Conservation (phyloP, 2,888 invertebrate species). For the Cataglyphis albicans region DNA sequence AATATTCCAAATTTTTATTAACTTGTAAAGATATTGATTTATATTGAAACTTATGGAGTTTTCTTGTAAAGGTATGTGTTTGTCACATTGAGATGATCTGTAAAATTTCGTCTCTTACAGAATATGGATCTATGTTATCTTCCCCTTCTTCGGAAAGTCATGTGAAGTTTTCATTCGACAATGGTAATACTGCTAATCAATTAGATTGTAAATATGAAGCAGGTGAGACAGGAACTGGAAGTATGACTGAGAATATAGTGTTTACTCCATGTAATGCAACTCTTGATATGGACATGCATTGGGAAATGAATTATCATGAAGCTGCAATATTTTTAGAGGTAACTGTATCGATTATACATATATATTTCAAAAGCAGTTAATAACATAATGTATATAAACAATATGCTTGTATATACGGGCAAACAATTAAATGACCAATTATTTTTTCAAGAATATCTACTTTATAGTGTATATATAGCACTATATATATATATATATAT, state of each 20-base stretch:
- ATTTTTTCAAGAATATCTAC: slow-evolving; percentile 44
- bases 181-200: slow-evolving; percentile 76
- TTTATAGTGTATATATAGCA: neutral
- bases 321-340: slow-evolving; percentile 95
- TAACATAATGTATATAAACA: neutral
- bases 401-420: neutral
- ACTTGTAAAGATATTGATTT: neutral
- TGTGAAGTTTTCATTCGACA: slow-evolving; percentile 74
- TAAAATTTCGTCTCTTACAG: slow-evolving; percentile 77
- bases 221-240: slow-evolving; percentile 70
- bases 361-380: neutral
- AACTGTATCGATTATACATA: slow-evolving; percentile 59
- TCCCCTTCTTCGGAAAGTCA: slow-evolving; percentile 82
- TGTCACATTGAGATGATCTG: neutral
- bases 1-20: neutral
- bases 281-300: slow-evolving; percentile 87
- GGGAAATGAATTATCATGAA: slow-evolving; percentile 96
- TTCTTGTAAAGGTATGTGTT: neutral
- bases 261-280: slow-evolving; percentile 78
- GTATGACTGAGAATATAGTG: slow-evolving; percentile 79
- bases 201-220: slow-evolving; percentile 74
- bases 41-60: neutral
- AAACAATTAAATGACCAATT: slow-evolving; percentile 4
- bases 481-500: too few species aligned
- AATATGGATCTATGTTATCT: slow-evolving; percentile 85